Evolutionary conservation across 2,888 invertebrate genomes (phyloP).

Genomic region (Drosophila lacicola): DNA sequence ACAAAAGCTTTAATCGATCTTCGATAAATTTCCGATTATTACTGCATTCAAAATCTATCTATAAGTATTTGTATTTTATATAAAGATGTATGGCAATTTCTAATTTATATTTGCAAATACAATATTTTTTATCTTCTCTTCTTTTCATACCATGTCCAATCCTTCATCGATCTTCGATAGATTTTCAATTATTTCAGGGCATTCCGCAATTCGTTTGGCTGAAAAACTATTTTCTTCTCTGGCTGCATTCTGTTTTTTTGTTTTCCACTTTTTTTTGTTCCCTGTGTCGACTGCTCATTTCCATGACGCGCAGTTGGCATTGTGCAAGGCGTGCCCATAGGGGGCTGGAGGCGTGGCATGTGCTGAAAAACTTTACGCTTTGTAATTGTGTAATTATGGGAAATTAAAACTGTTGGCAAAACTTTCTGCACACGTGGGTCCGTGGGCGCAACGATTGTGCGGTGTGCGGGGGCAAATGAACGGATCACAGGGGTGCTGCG

Average conservation of each 20-base stretch:
- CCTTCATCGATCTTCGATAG: background rate
- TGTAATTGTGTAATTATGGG: constrained; percentile 82
- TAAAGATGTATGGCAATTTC: background rate
- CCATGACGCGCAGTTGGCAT: constrained; percentile 80
- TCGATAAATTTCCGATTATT: background rate
- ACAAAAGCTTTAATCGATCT: background rate
- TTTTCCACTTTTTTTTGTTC: constrained; percentile 24
- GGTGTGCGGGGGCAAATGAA: constrained; percentile 9
- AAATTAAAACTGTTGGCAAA: constrained; percentile 81
- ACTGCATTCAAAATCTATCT: too few species aligned
- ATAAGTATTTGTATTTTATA: too few species aligned
- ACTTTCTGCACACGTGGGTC: constrained; percentile 77
- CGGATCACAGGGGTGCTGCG: background rate
- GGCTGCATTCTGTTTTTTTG: constrained; percentile 33
- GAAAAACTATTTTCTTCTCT: constrained; percentile 37
- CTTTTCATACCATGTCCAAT: too few species aligned
- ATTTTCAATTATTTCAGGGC: constrained; percentile 23
- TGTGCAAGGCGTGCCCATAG: constrained; percentile 64
- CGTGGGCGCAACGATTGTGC: constrained; percentile 29
- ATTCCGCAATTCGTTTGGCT: constrained; percentile 41
- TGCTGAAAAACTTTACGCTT: constrained; percentile 80
- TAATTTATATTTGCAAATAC: background rate
- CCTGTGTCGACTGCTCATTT: constrained; percentile 75
- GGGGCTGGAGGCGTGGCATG: constrained; percentile 67
- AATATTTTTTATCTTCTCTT: too few species aligned